Evolutionary conservation across 1,140 invertebrate species (phyloP), one percentile per base, ranked within the genome.

Genomic region (Trinorchestia longiramus): DNA sequence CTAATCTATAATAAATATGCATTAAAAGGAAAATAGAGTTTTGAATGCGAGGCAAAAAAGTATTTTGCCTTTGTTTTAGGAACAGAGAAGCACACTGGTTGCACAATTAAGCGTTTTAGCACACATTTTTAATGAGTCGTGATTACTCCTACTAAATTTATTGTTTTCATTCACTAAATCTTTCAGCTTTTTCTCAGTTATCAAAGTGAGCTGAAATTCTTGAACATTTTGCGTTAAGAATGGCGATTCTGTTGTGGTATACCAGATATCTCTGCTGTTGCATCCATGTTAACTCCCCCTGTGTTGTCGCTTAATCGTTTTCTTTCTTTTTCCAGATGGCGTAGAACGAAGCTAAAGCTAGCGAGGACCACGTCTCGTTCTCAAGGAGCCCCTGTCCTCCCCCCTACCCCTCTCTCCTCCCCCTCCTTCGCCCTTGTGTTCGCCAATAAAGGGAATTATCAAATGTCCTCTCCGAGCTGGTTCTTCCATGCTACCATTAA

Each of bases 311-410:
- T 94, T 94, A 44, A 11, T 3, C 36, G 23, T 94, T 94, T 15
- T 94, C n/a, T 94, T 94, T 94, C n/a, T 94, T 36, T 94, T 94
- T 94, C 1, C 45, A 44, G 43, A 94, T 94, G 45, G 91, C 43
- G 43, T 47, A 94, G 43, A 94, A 23, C 15, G 43, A 94, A 94
- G 43, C 43, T 94, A 94, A 8, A 94, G 28, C 28, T 94, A 47
- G 15, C 15, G 36, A 40, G 45, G 91, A 94, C 43, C 43, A 94
- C 45, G 91, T 23, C 43, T 94, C 45, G 45, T 28, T 94, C 43
- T 94, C 43, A 11, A 94, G 43, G n/a, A 44, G 45, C 45, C 62
- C 62, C 87, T 4, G 8, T 95, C 95, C 53, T 41, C 41, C 47
- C 47, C 53, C 43, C 44, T 57, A 19, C 95, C 53, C 43, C 53